These are phyloP conservation scores for Chelmon rostratus DNA, from an alignment of 2,797 vertebrate species.

Conservation along the genomic window DNA sequence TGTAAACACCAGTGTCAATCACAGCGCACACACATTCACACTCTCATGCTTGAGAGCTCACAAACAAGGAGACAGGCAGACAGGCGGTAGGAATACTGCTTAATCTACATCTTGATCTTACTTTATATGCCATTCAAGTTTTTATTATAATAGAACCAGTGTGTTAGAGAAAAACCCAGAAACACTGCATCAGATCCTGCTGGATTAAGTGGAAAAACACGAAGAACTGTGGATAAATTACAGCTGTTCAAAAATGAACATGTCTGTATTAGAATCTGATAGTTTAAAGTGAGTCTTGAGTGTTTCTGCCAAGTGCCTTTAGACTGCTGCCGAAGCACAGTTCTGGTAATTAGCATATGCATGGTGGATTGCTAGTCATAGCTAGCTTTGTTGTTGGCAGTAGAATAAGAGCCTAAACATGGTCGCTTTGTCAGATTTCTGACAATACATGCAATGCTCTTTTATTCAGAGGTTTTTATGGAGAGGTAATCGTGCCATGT, in stretches of 20 bases:
- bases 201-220: background rate
- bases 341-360: too few relatives aligned
- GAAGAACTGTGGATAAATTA: too few relatives aligned
- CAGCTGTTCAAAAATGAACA: too few relatives aligned
- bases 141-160: background rate
- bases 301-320: too few relatives aligned
- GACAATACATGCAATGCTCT: background rate
- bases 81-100: constrained; percentile 20
- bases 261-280: too few relatives aligned
- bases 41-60: constrained; percentile 34
- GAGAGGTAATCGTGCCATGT: background rate
- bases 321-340: too few relatives aligned
- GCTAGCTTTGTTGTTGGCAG: too few relatives aligned
- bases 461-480: background rate
- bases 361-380: too few relatives aligned
- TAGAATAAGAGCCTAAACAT: too few relatives aligned
- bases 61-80: constrained; percentile 47
- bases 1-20: constrained; percentile 75
- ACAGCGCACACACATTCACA: constrained; percentile 52
- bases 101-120: background rate
- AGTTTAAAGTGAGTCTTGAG: too few relatives aligned
- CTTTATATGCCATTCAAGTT: background rate
- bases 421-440: background rate
- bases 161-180: constrained; percentile 6
- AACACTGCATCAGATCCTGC: background rate